These are phyloP conservation scores for Spodoptera exigua DNA, from an alignment of 2,888 invertebrate genomes.

Conservation along the genomic window DNA sequence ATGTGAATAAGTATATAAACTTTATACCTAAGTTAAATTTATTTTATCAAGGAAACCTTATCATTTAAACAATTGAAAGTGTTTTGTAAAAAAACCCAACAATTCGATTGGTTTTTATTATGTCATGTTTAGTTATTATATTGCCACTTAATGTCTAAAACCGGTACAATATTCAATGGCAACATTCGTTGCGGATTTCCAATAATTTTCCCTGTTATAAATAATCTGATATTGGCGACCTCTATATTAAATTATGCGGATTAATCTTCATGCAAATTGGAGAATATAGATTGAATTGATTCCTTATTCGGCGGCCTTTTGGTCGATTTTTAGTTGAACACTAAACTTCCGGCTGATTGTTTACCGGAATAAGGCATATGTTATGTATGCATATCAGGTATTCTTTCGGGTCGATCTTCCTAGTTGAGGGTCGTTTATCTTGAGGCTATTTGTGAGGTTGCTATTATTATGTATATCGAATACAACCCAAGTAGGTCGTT, in stretches of 20 bases:
- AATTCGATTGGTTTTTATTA: too few species aligned
- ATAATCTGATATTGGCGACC: slow-evolving; percentile 23
- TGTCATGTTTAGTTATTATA: too few species aligned
- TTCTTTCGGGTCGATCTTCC: slow-evolving; percentile 56
- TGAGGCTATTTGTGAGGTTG: slow-evolving; percentile 53
- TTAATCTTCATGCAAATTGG: slow-evolving; percentile 43
- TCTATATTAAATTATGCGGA: slow-evolving; percentile 31
- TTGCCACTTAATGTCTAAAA: too few species aligned
- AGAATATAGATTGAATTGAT: slow-evolving; percentile 35
- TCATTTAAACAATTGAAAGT: too few species aligned
- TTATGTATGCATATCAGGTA: slow-evolving; percentile 56
- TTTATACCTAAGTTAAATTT: too few species aligned
- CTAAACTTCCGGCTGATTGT: slow-evolving; percentile 51
- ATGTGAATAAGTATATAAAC: too few species aligned
- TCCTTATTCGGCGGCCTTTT: slow-evolving; percentile 48
- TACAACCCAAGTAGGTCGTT: slow-evolving; percentile 34
- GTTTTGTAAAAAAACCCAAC: too few species aligned
- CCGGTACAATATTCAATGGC: too few species aligned
- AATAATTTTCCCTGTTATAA: slow-evolving; percentile 10
- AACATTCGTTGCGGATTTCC: neutral
- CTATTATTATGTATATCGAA: slow-evolving; percentile 44
- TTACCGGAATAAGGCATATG: slow-evolving; percentile 48
- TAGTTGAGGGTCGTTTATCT: slow-evolving; percentile 52
- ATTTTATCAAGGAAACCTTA: too few species aligned
- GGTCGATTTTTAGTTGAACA: slow-evolving; percentile 37